Conservation (phyloP, 2,888 invertebrate genomes). For the Sesamia inferens region DNA sequence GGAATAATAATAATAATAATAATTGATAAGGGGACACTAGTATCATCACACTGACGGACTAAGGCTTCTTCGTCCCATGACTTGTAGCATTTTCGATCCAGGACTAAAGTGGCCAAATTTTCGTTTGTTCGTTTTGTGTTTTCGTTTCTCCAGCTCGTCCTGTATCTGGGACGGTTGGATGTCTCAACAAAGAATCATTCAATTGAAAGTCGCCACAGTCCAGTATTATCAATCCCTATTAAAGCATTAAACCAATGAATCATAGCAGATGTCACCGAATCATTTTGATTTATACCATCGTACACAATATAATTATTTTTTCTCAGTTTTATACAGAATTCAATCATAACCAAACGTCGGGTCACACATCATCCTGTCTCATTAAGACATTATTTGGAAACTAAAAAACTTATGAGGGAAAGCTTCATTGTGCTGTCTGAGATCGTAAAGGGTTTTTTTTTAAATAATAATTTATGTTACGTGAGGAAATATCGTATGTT, state of each 20-base stretch:
- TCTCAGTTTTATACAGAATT: constrained; percentile 64
- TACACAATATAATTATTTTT: constrained; percentile 62
- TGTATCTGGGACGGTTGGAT: not conserved
- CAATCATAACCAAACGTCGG: constrained; percentile 67
- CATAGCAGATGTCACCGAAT: constrained; percentile 68
- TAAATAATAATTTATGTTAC: constrained; percentile 56
- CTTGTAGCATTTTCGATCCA: not conserved
- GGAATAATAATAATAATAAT: no score
- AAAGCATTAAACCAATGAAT: constrained; percentile 63
- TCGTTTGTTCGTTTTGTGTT: not conserved
- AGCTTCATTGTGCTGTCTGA: constrained; percentile 67
- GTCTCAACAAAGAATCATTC: constrained; percentile 18
- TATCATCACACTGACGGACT: no score
- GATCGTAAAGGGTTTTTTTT: constrained; percentile 49
- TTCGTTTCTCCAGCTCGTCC: not conserved
- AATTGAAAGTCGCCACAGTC: constrained; percentile 19
- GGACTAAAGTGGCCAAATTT: not conserved
- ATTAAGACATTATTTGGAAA: constrained; percentile 77
- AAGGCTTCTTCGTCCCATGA: not conserved
- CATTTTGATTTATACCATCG: constrained; percentile 69
- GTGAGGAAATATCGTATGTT: constrained; percentile 55
- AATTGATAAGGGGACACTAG: not conserved
- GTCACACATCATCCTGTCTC: constrained; percentile 78
- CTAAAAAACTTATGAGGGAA: constrained; percentile 69
- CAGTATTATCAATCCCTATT: constrained; percentile 49